Conservation (phyloP, 2,888 invertebrate species). For the Boloria euphrosyne region DNA sequence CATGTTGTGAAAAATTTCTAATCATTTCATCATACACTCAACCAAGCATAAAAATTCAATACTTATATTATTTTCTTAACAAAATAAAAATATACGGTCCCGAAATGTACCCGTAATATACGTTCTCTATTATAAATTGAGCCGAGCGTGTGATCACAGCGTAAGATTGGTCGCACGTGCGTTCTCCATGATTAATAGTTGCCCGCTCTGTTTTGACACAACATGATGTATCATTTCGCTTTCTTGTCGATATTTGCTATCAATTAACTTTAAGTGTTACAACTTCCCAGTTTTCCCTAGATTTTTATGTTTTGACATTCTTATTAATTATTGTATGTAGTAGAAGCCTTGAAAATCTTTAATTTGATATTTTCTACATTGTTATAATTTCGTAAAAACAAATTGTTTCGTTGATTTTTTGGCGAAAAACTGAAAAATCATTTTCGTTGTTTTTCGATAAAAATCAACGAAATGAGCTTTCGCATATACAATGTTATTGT, state of each 20-base stretch:
- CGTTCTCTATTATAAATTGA: conserved; percentile 39
- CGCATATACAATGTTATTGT: no score
- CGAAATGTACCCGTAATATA: conserved; percentile 39
- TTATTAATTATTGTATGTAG: not conserved
- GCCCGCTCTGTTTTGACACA: conserved; percentile 68
- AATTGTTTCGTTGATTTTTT: no score
- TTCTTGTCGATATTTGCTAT: conserved; percentile 73
- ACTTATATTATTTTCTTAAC: not conserved
- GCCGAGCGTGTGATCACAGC: conserved; percentile 46
- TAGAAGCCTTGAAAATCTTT: no score
- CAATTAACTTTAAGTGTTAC: conserved; percentile 63
- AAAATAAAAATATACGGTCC: conserved; percentile 11
- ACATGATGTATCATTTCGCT: conserved; percentile 77
- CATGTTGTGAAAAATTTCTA: no score
- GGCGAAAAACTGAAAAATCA: no score
- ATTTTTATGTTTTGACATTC: not conserved
- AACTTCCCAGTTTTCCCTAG: conserved; percentile 16
- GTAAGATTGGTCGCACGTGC: conserved; percentile 70
- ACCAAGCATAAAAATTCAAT: no score
- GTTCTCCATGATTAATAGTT: conserved; percentile 71
- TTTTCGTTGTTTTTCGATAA: no score
- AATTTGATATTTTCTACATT: no score
- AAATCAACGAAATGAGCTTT: no score
- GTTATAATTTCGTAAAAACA: no score
- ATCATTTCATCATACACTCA: no score